phyloP scores from a whole-genome alignment of 2,113 vertebrate genomes.

The Kryptolebias marmoratus region DNA sequence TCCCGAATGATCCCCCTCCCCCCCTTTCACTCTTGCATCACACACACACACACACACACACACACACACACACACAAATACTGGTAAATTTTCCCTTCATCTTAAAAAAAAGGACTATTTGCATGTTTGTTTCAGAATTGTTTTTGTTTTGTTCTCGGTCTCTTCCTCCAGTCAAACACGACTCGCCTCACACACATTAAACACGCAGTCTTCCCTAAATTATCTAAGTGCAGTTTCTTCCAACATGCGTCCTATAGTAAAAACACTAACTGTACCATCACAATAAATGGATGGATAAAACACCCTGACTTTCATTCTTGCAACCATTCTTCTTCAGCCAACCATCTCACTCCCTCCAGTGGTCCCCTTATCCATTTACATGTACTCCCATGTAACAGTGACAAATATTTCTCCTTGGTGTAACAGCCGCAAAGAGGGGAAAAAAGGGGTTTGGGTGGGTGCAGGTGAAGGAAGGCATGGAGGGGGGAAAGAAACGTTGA shows the following conservation, averaged over 20 bases:
- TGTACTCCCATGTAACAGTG: slow-evolving; percentile 58
- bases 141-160: slow-evolving; percentile 44
- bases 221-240: slow-evolving; percentile 61
- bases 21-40: neutral
- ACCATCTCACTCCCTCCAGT: slow-evolving; percentile 2
- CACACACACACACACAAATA: slow-evolving; percentile 38
- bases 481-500: slow-evolving; percentile 17
- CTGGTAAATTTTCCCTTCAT: slow-evolving; percentile 68
- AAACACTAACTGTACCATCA: slow-evolving; percentile 66
- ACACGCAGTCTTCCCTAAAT: slow-evolving; percentile 45
- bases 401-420: slow-evolving; percentile 52
- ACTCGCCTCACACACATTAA: slow-evolving; percentile 36
- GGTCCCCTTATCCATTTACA: slow-evolving; percentile 26
- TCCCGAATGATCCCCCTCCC: slow-evolving; percentile 19
- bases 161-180: slow-evolving; percentile 38
- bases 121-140: slow-evolving; percentile 42
- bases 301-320: slow-evolving; percentile 25
- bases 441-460: slow-evolving; percentile 10
- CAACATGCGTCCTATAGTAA: slow-evolving; percentile 65
- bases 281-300: slow-evolving; percentile 66
- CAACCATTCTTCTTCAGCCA: slow-evolving; percentile 34
- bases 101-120: slow-evolving; percentile 50
- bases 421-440: slow-evolving; percentile 52
- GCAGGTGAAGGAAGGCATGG: slow-evolving; percentile 26
- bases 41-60: slow-evolving; percentile 14